A percentile compares a stretch with the other conserved stretches of the same genome.
phyloP scores from a whole-genome alignment of 2,888 invertebrate species.

The Nemurella pictetii region DNA sequence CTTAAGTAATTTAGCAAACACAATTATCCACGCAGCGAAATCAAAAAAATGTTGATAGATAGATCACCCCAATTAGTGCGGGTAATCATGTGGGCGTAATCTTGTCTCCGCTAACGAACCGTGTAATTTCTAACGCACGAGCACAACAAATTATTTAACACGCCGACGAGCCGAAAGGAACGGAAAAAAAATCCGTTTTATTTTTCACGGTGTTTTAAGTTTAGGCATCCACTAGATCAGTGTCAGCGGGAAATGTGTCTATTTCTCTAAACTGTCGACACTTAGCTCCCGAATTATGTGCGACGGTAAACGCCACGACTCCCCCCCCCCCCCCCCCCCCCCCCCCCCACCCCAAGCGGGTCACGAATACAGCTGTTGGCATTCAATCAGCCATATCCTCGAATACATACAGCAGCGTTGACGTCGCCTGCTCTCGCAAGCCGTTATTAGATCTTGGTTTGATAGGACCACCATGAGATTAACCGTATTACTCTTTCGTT shows the following conservation, averaged over 20 bases:
- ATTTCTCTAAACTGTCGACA: slow-evolving; percentile 29
- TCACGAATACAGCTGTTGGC: background rate
- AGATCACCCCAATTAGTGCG: background rate
- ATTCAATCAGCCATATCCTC: slow-evolving; percentile 21
- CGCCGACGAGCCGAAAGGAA: background rate
- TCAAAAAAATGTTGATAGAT: too few relatives aligned
- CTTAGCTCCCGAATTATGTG: slow-evolving; percentile 29
- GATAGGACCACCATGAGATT: background rate
- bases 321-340: background rate
- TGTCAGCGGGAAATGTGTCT: slow-evolving; percentile 12
- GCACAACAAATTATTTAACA: slow-evolving; percentile 10
- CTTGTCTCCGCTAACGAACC: background rate
- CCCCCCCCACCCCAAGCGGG: background rate
- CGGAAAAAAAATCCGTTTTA: background rate
- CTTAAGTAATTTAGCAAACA: too few relatives aligned
- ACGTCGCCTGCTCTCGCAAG: background rate
- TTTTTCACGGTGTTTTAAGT: slow-evolving; percentile 19
- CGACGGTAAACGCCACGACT: background rate
- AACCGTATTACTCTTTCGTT: background rate
- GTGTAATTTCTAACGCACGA: background rate
- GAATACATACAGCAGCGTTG: background rate
- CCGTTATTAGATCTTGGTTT: background rate
- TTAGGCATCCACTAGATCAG: background rate
- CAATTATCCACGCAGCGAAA: too few relatives aligned
- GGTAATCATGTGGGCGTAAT: background rate